Base-by-base conservation (phyloP, 2,888 invertebrate genomes). In the Microctonus aethiopoides region DNA sequence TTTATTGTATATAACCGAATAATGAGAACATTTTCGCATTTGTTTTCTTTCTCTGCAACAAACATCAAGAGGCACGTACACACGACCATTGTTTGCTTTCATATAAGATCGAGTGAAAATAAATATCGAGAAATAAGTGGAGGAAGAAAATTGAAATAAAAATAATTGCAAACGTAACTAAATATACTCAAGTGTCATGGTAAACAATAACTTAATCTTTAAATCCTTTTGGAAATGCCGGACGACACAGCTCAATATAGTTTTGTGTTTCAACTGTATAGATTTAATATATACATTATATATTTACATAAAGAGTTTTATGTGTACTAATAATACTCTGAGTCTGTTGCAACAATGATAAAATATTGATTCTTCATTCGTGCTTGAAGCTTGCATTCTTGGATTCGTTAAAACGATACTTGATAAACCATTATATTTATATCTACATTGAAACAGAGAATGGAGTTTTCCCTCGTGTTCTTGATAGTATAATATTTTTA, bases 351-450 rank as follows among this genome's bases (percentile, higher is more conserved):
- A 79, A 80, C 81, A 82, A 80, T 80, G 83, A 83, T 82, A 81
- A 81, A 82, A 83, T 80, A 82, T 80, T 82, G 83, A 82, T 82
- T 82, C 81, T 74, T 75, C 74, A 83, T 82, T 83, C 82, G 82
- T 82, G 82, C 81, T 76, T 69, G 73, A 75, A 79, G 76, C 75
- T 75, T 67, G 68, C 70, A 71, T 79, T 78, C 79, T 78, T 81
- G 83, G 82, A 82, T 82, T 82, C 81, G 71, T 77, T 75, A 77
- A 78, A 76, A 73, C 75, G 75, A 77, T 76, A 72, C n/a, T 75
- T 74, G 29, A 54, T 54, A 54, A 54, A 64, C 46, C 34, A 52
- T 64, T 36, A 32, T 34, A 16, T 4, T 16, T 46, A 20, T 46
- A 46, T 20, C 6, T 46, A 7, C 7, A 46, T 16, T 4, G 7